Evolutionary conservation across 2,113 vertebrate species (phyloP).

Genomic region (Leucopternis melanops): DNA sequence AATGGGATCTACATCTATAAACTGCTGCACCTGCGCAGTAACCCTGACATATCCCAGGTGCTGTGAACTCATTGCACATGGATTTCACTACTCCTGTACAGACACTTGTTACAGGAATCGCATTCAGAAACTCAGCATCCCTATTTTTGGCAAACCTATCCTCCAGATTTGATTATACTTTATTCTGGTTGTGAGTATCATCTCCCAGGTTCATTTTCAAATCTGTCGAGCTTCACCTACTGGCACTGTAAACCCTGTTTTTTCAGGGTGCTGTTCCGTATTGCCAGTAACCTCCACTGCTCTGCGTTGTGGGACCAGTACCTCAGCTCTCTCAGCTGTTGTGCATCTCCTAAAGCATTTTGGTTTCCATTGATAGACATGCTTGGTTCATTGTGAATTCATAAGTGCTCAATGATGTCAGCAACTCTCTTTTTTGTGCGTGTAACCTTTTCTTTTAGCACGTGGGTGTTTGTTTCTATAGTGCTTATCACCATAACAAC

Average conservation of each 20-base stretch:
- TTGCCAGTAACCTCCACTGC: not conserved
- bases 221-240: not conserved
- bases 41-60: not conserved
- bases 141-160: not conserved
- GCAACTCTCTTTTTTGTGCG: not conserved
- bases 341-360: not conserved
- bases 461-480: not conserved
- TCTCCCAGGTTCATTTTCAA: not conserved
- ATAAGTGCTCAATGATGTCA: not conserved
- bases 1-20: not conserved
- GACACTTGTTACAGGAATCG: accelerated
- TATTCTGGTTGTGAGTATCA: not conserved
- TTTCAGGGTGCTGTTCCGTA: not conserved
- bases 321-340: not conserved
- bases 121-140: not conserved
- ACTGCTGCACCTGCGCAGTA: not conserved
- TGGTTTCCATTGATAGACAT: not conserved
- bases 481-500: not conserved
- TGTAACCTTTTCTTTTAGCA: not conserved
- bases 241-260: not conserved
- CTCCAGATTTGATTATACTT: not conserved
- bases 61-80: not conserved
- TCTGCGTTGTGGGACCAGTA: not conserved
- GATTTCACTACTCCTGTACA: not conserved
- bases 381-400: not conserved